Percentiles rank a stretch among this genome's conserved stretches.
Evolutionary conservation across 2,113 vertebrate genomes (phyloP).

Genomic region (Chloroceryle aenea): DNA sequence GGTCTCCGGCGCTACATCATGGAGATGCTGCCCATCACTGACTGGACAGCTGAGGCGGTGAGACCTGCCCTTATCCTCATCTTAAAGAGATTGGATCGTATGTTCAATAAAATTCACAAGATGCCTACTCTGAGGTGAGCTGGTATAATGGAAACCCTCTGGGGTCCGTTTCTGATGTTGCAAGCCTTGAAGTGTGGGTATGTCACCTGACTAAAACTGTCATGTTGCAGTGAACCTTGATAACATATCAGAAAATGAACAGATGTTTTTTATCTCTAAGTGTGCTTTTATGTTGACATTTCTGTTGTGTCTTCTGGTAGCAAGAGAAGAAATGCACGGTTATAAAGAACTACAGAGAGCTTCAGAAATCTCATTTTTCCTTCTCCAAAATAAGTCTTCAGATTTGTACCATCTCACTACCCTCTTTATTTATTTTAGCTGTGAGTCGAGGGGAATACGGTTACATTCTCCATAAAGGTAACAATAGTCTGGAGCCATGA

Average conservation of each 20-base stretch:
- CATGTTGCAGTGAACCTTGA: neutral
- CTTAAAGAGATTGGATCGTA: conserved; percentile 96
- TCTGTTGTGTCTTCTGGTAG: conserved; percentile 20
- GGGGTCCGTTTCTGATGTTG: conserved; percentile 53
- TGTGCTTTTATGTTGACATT: neutral
- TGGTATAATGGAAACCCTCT: conserved; percentile 26
- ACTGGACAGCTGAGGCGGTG: conserved; percentile 95
- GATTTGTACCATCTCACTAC: neutral
- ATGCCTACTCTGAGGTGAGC: conserved; percentile 99
- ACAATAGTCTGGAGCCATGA: neutral
- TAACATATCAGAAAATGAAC: neutral
- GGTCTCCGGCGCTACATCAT: conserved; percentile 95
- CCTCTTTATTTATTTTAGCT: neutral
- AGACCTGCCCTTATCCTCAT: conserved; percentile 98
- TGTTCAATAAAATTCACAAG: conserved; percentile 99
- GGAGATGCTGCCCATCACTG: conserved; percentile 98
- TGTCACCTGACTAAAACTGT: conserved; percentile 2
- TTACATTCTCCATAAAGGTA: neutral
- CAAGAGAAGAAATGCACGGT: conserved; percentile 10
- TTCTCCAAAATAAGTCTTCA: neutral
- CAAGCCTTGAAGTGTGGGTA: conserved; percentile 66
- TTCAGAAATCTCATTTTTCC: neutral
- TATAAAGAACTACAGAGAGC: neutral
- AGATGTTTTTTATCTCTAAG: conserved; percentile 22
- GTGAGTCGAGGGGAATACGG: neutral